Evolutionary conservation across 2,113 vertebrate species (phyloP).

Genomic region (Hippocampus abdominalis): DNA sequence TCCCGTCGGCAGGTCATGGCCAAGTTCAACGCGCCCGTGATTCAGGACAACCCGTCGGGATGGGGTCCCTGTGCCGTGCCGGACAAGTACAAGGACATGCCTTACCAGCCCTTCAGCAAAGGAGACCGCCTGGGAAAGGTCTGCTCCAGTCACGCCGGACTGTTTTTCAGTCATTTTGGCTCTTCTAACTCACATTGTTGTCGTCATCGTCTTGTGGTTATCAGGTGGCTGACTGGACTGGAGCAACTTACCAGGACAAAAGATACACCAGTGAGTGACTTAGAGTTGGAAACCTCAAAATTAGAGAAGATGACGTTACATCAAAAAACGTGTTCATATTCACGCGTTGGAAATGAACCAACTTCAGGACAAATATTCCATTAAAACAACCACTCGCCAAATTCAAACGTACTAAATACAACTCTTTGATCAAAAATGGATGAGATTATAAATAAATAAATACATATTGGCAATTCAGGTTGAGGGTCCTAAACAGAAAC

Average conservation of each 20-base stretch:
- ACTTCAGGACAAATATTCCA: too few species aligned
- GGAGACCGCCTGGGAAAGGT: conserved; percentile 97
- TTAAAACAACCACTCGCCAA: too few species aligned
- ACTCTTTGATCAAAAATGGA: too few species aligned
- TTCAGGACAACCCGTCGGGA: conserved; percentile 94
- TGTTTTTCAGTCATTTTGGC: background rate
- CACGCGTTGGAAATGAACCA: too few species aligned
- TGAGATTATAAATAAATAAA: too few species aligned
- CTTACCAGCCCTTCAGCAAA: conserved; percentile 98
- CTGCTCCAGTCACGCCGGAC: background rate
- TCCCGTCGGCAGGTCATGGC: conserved; percentile 77
- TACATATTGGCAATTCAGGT: too few species aligned
- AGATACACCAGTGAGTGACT: conserved; percentile 89
- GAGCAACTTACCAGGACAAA: conserved; percentile 97
- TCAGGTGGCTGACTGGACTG: conserved; percentile 97
- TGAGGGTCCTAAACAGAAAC: too few species aligned
- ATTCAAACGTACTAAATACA: too few species aligned
- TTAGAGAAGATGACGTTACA: background rate
- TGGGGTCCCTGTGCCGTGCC: conserved; percentile 98
- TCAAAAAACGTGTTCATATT: too few species aligned
- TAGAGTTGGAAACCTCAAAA: background rate
- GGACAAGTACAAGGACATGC: conserved; percentile 97
- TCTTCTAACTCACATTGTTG: background rate
- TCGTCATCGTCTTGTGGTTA: background rate
- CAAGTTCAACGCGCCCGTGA: conserved; percentile 92